Evolutionary conservation across 2,113 vertebrate species (phyloP), one percentile per base, ranked within the genome.

Genomic region (Cynoglossus semilaevis): DNA sequence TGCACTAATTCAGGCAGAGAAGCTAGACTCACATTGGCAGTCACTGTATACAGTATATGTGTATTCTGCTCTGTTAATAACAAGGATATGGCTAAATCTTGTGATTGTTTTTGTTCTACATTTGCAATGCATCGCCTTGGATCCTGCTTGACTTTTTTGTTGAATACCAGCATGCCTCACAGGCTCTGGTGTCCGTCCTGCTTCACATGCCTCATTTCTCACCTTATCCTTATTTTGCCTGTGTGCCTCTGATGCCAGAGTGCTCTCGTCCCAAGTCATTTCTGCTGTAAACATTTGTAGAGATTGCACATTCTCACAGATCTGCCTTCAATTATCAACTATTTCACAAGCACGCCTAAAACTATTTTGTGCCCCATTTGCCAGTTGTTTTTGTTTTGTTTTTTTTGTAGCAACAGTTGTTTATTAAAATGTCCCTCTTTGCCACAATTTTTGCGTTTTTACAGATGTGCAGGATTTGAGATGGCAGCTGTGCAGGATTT

Each of bases 351-450:
- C 40, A 16, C 9, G 55, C 63, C 52, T 61, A 16, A n/a, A 52
- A 51, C 57, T 29, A 43, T 53, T 46, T 51, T 60, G 29, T 50
- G 75, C 57, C 45, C 66, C 72, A 57, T 76, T 76, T 71, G 56
- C 42, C 59, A 59, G 29, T 58, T 68, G 47, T 60, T 49, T 58
- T 12, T 2, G 54, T 60, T 54, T 55, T 65, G 44, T 60, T 49
- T 55, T 12, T 1, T 57, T 63, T 54, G 58, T 43, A 35, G 65
- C 63, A 72, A 58, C 68, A 62, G 54, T 72, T 57, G 53, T 57
- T 67, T 55, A 67, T 67, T 63, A 64, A 62, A 69, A 52, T 46
- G 8, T 55, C 22, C 46, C 42, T 10, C 63, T 51, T 34, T 73
- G 51, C 58, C 64, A 3, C 16, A 9, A 63, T 70, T 70, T 54